These are phyloP conservation scores for Hoplostethus mediterraneus DNA, from an alignment of 2,797 vertebrate genomes.

Conservation along the genomic window DNA sequence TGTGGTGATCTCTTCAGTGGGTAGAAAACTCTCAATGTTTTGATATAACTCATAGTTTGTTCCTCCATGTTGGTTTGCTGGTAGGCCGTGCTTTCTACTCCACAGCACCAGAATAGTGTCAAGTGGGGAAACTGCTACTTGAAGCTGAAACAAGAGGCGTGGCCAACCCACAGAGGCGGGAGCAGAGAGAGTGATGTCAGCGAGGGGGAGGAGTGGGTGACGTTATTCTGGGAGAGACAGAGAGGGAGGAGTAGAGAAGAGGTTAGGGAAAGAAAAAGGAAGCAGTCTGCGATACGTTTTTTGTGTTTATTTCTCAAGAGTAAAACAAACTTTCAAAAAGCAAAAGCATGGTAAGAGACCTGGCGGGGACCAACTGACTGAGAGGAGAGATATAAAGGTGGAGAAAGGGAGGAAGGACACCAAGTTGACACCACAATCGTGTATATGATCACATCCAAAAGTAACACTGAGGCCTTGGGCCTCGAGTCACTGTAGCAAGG, in stretches of 20 bases:
- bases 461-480: slow-evolving; percentile 81
- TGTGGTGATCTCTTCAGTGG: neutral
- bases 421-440: slow-evolving; percentile 44
- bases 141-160: slow-evolving; percentile 53
- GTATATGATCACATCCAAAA: slow-evolving; percentile 82
- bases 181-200: slow-evolving; percentile 64
- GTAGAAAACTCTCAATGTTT: neutral
- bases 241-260: slow-evolving; percentile 79
- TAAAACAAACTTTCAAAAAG: slow-evolving; percentile 66
- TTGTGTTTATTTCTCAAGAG: slow-evolving; percentile 68
- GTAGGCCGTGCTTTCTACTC: neutral
- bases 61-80: slow-evolving; percentile 8
- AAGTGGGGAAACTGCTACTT: neutral
- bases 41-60: neutral
- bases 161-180: slow-evolving; percentile 59
- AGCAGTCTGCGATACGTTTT: slow-evolving; percentile 77
- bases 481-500: slow-evolving; percentile 76
- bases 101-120: neutral
- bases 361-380: slow-evolving; percentile 31
- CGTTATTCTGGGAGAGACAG: slow-evolving; percentile 69
- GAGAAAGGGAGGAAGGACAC: slow-evolving; percentile 36
- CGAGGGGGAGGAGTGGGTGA: slow-evolving; percentile 77
- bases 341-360: slow-evolving; percentile 36
- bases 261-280: slow-evolving; percentile 79
- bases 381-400: slow-evolving; percentile 44